A percentile compares a stretch with the other conserved stretches of the same genome.
Conservation (phyloP, 2,888 invertebrate species). For the Hirtodrosophila confusa region DNA sequence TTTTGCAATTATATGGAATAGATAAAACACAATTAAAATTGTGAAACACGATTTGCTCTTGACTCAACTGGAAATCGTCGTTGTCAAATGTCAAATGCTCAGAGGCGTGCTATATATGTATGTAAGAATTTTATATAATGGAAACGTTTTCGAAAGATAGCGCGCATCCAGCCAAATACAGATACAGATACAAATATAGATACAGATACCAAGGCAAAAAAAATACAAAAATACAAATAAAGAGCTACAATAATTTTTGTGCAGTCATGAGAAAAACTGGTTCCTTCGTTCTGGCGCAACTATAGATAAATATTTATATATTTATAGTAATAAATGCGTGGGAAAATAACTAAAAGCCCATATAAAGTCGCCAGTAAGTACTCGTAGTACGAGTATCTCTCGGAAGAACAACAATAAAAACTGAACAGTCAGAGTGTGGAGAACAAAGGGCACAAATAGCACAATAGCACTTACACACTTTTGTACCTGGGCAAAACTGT, state of each 20-base stretch:
- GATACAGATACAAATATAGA: slow-evolving; percentile 12
- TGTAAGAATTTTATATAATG: slow-evolving; percentile 16
- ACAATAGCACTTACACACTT: slow-evolving; percentile 12
- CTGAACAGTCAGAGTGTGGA: slow-evolving; percentile 53
- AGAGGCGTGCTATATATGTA: slow-evolving; percentile 15
- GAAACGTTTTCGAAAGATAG: slow-evolving; percentile 40
- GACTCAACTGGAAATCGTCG: slow-evolving; percentile 37
- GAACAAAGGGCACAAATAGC: slow-evolving; percentile 30
- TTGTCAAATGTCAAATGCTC: slow-evolving; percentile 60
- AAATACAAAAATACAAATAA: background rate
- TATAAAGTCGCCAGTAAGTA: slow-evolving; percentile 5
- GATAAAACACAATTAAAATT: slow-evolving; percentile 67
- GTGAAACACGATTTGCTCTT: slow-evolving; percentile 68
- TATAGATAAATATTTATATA: slow-evolving; percentile 49
- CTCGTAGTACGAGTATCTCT: background rate
- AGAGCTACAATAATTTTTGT: slow-evolving; percentile 38
- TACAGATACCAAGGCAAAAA: slow-evolving; percentile 4
- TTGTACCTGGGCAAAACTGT: slow-evolving; percentile 39
- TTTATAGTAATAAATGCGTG: slow-evolving; percentile 70
- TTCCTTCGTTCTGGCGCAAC: slow-evolving; percentile 45
- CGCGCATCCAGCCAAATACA: slow-evolving; percentile 46
- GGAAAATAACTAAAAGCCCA: slow-evolving; percentile 55
- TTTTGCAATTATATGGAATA: slow-evolving; percentile 64
- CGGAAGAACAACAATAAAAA: slow-evolving; percentile 21
- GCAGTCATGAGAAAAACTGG: slow-evolving; percentile 56